Percentiles rank a stretch among this genome's conserved stretches.
These are phyloP conservation scores for Apodemus speciosus DNA, from an alignment of 2,113 vertebrate species.

Conservation along the genomic window DNA sequence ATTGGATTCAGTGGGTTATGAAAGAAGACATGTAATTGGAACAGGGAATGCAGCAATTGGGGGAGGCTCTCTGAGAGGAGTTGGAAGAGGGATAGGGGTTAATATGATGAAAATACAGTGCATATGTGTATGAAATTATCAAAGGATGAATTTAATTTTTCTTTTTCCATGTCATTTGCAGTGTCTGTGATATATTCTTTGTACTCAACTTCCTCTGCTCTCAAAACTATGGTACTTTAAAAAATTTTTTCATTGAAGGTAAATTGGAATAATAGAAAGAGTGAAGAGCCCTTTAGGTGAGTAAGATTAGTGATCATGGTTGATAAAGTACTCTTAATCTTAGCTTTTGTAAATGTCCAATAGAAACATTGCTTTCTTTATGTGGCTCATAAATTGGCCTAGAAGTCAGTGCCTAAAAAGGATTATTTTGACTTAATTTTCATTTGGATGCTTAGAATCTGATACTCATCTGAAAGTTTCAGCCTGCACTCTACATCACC, in stretches of 20 bases:
- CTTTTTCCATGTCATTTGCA: constrained; percentile 1
- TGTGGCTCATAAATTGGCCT: constrained; percentile 31
- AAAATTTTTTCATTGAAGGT: neutral
- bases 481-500: constrained; percentile 13
- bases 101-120: neutral
- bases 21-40: neutral
- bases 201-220: neutral
- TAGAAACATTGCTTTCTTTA: constrained; percentile 25
- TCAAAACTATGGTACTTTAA: neutral
- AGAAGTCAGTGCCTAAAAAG: neutral
- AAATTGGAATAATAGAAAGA: constrained; percentile 36
- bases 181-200: neutral
- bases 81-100: too few relatives aligned
- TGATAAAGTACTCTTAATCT: constrained; percentile 4
- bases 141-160: neutral
- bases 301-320: neutral
- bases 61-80: neutral
- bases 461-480: constrained; percentile 45
- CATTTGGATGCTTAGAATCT: constrained; percentile 55
- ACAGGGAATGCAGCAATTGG: neutral
- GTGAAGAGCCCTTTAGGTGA: constrained; percentile 4
- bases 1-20: neutral
- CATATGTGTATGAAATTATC: neutral
- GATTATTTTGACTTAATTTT: constrained; percentile 62
- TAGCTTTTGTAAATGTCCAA: constrained; percentile 58